Evolutionary conservation across 1,140 invertebrate species (phyloP).

Genomic region (Heliothis virescens): DNA sequence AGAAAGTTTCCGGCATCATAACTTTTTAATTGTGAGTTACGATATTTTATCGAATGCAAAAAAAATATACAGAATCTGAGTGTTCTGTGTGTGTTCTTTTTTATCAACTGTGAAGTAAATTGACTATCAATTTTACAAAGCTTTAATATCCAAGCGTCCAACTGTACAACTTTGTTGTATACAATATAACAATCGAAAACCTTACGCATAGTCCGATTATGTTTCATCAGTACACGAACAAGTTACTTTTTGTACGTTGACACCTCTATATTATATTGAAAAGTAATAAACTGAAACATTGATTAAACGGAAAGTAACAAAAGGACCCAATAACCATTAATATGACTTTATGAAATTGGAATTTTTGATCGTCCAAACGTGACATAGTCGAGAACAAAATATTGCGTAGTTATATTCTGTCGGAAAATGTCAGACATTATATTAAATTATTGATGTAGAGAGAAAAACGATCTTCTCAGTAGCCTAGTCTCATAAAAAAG

Average conservation of each 20-base stretch:
- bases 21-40: neutral
- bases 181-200: neutral
- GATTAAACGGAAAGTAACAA: slow-evolving; percentile 42
- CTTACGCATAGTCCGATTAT: neutral
- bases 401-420: slow-evolving; percentile 20
- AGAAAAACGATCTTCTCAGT: neutral
- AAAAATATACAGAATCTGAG: neutral
- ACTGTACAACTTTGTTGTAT: too few relatives aligned
- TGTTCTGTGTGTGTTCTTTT: too few relatives aligned
- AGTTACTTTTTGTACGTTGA: slow-evolving; percentile 3
- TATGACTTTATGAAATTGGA: slow-evolving; percentile 47
- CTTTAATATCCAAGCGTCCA: too few relatives aligned
- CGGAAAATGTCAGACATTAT: neutral
- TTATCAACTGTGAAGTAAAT: too few relatives aligned
- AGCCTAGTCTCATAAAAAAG: too few relatives aligned
- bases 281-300: slow-evolving; percentile 46
- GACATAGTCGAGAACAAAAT: slow-evolving; percentile 3
- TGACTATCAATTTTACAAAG: too few relatives aligned
- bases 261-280: slow-evolving; percentile 27
- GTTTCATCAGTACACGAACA: slow-evolving; percentile 29
- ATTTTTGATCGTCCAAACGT: slow-evolving; percentile 43
- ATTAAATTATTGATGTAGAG: neutral
- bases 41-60: neutral
- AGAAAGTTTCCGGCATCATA: neutral
- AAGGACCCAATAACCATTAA: slow-evolving; percentile 47